Evolutionary conservation across 2,113 vertebrate genomes (phyloP).

Genomic region (Orthonyx spaldingii): DNA sequence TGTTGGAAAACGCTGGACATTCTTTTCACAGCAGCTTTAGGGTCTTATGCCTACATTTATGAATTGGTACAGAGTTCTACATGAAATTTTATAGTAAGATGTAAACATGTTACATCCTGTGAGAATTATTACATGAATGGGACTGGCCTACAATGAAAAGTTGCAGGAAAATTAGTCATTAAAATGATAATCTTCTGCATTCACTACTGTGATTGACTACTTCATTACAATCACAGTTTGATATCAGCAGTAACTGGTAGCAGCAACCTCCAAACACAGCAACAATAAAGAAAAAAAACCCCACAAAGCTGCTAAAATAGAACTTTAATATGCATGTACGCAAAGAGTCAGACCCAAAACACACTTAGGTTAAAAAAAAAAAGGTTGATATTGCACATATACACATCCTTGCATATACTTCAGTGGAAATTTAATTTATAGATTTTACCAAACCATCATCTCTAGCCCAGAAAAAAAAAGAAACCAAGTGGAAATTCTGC

Average conservation of each 20-base stretch:
- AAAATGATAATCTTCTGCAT: conserved; percentile 21
- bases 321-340: not conserved
- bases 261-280: not conserved
- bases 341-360: not conserved
- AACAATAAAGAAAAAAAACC: not conserved
- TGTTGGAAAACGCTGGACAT: not conserved
- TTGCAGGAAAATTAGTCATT: conserved; percentile 30
- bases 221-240: conserved; percentile 59
- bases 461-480: not conserved
- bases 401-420: not conserved
- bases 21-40: not conserved
- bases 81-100: not conserved
- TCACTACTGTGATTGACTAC: conserved; percentile 17
- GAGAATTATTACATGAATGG: conserved; percentile 2
- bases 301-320: not conserved
- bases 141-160: not conserved
- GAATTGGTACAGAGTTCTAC: not conserved
- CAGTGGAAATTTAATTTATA: not conserved
- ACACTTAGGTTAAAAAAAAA: not conserved
- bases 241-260: not conserved
- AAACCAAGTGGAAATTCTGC: not conserved
- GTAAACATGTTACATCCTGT: not conserved
- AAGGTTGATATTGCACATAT: not conserved
- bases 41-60: not conserved
- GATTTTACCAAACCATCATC: not conserved